Conservation (phyloP, 2,888 invertebrate species). For the Plebejus melissa region DNA sequence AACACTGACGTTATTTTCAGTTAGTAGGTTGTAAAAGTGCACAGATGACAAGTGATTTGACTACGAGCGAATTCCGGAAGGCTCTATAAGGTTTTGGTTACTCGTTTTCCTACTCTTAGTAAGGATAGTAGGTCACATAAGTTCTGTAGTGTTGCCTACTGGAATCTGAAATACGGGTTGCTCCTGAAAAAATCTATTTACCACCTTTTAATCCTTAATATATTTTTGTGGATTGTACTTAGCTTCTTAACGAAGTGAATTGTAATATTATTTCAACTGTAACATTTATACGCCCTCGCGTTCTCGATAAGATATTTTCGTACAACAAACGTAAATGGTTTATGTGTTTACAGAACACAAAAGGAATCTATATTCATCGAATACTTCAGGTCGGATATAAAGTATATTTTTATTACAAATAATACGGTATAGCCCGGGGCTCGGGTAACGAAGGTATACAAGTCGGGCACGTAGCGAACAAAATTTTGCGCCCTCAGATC, state of each 20-base stretch:
- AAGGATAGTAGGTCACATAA: no score
- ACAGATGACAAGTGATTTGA: no score
- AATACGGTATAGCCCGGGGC: slow-evolving; percentile 27
- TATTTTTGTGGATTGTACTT: not conserved
- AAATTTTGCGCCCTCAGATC: slow-evolving; percentile 71
- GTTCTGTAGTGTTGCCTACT: no score
- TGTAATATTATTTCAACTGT: not conserved
- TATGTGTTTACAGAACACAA: slow-evolving; percentile 11
- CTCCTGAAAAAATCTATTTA: no score
- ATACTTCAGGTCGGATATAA: slow-evolving; percentile 2
- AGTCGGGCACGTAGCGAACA: slow-evolving; percentile 58
- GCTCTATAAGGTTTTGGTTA: no score
- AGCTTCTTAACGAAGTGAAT: not conserved
- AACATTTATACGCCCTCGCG: not conserved
- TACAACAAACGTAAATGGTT: slow-evolving; percentile 15
- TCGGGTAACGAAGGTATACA: slow-evolving; percentile 1
- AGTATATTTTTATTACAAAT: slow-evolving; percentile 29
- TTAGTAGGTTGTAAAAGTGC: no score
- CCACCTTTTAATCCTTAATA: no score
- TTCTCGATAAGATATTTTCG: not conserved
- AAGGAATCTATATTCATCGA: slow-evolving; percentile 16
- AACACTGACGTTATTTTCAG: not conserved
- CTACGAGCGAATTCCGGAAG: no score
- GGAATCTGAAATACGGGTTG: no score
- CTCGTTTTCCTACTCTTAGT: no score